These are phyloP conservation scores for Galeopsomyia nigrocyanea DNA, from an alignment of 2,888 invertebrate species.

Conservation along the genomic window DNA sequence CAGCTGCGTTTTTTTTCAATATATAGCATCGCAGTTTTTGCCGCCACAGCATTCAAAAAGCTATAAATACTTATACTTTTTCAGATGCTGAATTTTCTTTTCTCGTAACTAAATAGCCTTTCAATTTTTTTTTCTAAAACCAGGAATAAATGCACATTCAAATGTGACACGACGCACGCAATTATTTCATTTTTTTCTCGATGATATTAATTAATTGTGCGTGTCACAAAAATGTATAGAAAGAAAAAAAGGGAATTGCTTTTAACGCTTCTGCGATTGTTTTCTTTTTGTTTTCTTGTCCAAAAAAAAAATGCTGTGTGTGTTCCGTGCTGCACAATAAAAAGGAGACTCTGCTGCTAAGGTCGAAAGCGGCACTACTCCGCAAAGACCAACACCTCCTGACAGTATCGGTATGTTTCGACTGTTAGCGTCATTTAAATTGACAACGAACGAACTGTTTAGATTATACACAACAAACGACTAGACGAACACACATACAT, in stretches of 20 bases:
- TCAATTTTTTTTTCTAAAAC: too few species aligned
- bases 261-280: slow-evolving; percentile 47
- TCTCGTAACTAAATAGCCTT: neutral
- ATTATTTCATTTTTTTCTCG: too few species aligned
- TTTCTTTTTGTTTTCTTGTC: slow-evolving; percentile 23
- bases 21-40: neutral
- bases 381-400: slow-evolving; percentile 67
- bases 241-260: too few species aligned
- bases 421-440: slow-evolving; percentile 30
- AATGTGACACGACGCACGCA: too few species aligned
- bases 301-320: slow-evolving; percentile 50
- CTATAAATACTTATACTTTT: slow-evolving; percentile 28
- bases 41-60: slow-evolving; percentile 30
- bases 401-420: slow-evolving; percentile 65
- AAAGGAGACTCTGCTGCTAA: slow-evolving; percentile 62
- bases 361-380: slow-evolving; percentile 59
- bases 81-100: slow-evolving; percentile 26
- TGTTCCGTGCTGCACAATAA: slow-evolving; percentile 60
- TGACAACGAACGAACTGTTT: slow-evolving; percentile 19
- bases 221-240: too few species aligned
- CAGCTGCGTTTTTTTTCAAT: slow-evolving; percentile 15
- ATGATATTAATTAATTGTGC: too few species aligned
- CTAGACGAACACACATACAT: too few species aligned
- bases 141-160: too few species aligned
- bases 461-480: slow-evolving; percentile 12